Evolutionary conservation across 2,113 vertebrate genomes (phyloP).

Genomic region (Perccottus glenii): DNA sequence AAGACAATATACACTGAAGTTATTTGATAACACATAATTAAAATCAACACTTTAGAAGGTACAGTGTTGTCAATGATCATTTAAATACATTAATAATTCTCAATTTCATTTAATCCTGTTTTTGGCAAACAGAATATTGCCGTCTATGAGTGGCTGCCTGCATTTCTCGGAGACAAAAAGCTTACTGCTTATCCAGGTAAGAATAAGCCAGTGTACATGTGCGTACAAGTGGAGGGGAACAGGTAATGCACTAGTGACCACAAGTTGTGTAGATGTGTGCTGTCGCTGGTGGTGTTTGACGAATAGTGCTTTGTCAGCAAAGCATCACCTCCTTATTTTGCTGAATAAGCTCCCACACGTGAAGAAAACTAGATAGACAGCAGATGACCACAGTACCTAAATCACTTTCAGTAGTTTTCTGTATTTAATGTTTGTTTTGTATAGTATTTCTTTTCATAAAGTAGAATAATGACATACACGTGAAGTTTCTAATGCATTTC

Average conservation of each 20-base stretch:
- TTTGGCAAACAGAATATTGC: constrained; percentile 81
- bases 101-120: not conserved
- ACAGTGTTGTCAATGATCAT: not conserved
- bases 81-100: not conserved
- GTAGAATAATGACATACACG: not conserved
- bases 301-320: constrained; percentile 63
- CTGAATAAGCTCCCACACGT: constrained; percentile 59
- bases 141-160: constrained; percentile 92
- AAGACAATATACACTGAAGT: not conserved
- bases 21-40: not conserved
- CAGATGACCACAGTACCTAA: constrained; percentile 23
- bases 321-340: constrained; percentile 44
- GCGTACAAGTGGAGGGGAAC: constrained; percentile 45
- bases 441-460: not conserved
- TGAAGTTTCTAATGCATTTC: not conserved
- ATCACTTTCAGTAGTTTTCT: constrained; percentile 2
- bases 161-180: constrained; percentile 62
- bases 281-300: constrained; percentile 48
- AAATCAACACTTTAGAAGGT: not conserved
- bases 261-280: constrained; percentile 64
- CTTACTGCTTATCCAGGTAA: constrained; percentile 84
- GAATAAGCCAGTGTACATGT: constrained; percentile 41
- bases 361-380: constrained; percentile 44
- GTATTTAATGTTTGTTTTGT: not conserved
- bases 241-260: constrained; percentile 68